Evolutionary conservation across 37 sponge, comb jelly and placozoan genomes (phyloP).

Genomic region (Theonella swinhoei): DNA sequence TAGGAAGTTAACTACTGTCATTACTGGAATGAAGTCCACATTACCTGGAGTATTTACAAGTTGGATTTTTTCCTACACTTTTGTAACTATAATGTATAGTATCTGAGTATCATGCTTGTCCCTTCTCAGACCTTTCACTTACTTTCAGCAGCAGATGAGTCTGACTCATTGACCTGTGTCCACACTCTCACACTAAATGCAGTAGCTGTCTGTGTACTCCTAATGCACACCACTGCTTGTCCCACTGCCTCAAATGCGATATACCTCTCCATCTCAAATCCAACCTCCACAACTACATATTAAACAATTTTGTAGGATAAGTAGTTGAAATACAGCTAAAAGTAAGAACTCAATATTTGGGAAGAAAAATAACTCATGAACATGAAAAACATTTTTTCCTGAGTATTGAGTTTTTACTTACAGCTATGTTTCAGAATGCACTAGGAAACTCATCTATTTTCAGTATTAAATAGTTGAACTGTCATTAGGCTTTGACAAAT

Average conservation of each 20-base stretch:
- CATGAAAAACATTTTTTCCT: too few relatives aligned
- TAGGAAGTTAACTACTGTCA: not conserved
- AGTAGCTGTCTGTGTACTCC: not conserved
- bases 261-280: constrained; percentile 1
- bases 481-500: too few relatives aligned
- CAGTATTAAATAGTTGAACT: too few relatives aligned
- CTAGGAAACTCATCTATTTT: too few relatives aligned
- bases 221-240: not conserved
- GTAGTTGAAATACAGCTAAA: too few relatives aligned
- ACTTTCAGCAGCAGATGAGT: not conserved
- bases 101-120: not conserved
- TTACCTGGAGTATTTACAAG: not conserved
- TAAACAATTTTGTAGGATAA: too few relatives aligned
- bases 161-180: not conserved
- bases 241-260: not conserved
- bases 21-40: not conserved
- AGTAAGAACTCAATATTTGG: too few relatives aligned
- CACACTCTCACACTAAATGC: not conserved
- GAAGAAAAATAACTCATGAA: too few relatives aligned
- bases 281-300: not conserved
- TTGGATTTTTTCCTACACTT: too few relatives aligned
- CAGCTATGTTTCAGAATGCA: too few relatives aligned
- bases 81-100: not conserved
- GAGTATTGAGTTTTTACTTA: too few relatives aligned
- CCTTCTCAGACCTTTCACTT: not conserved